These are phyloP conservation scores for Drosophila melanogaster DNA, from an alignment of 1,140 invertebrate genomes.

Conservation along the genomic window Release_6_plus_ISO1_MT NC_004354.4:10881501-10882000, in stretches of 20 bases:
- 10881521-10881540: constrained; percentile 91
- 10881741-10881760: constrained; percentile 94
- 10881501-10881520: constrained; percentile 90
- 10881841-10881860: constrained; percentile 39
- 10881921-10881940: constrained; percentile 88
- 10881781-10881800: constrained; percentile 93
- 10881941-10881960: constrained; percentile 97
- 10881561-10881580: constrained; percentile 90
- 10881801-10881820: constrained; percentile 83
- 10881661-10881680: constrained; percentile 10
- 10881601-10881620: constrained; percentile 89
- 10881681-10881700: constrained; percentile 58
- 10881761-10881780: constrained; percentile 96
- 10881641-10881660: constrained; percentile 8
- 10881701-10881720: constrained; percentile 43
- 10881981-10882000: constrained; percentile 95
- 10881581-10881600: constrained; percentile 90
- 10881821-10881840: constrained; percentile 79
- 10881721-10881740: constrained; percentile 56
- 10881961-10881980: constrained; percentile 96
- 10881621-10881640: constrained; percentile 52
- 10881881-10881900: background rate
- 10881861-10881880: background rate
- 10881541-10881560: constrained; percentile 91
- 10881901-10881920: constrained; percentile 85